Evolutionary conservation across 1,140 invertebrate species (phyloP).

Genomic region (Panagrolaimus sp.): DNA sequence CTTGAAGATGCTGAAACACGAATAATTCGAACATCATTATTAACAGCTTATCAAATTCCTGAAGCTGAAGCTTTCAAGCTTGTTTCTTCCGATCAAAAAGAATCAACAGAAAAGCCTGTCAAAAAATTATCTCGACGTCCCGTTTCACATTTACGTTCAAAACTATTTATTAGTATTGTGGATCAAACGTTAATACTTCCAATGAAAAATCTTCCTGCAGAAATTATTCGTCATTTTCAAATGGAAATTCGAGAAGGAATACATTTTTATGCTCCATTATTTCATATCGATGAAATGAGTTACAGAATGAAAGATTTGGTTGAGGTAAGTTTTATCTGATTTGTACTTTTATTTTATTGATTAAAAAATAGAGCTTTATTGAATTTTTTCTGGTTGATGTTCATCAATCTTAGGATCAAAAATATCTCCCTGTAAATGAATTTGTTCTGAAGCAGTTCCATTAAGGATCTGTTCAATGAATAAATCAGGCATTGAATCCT

Average conservation of each 20-base stretch:
- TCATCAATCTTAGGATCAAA: neutral
- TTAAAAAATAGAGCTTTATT: neutral
- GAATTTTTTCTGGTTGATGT: too few relatives aligned
- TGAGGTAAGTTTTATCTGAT: constrained; percentile 23
- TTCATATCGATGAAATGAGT: constrained; percentile 45
- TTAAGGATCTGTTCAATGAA: neutral
- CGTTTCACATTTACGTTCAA: constrained; percentile 25
- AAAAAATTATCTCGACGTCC: constrained; percentile 19
- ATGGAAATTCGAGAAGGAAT: constrained; percentile 6
- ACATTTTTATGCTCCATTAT: constrained; percentile 37
- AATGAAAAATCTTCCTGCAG: neutral
- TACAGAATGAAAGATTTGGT: constrained; percentile 40
- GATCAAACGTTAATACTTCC: neutral
- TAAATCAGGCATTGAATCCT: constrained; percentile 1
- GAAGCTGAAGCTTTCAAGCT: constrained; percentile 43
- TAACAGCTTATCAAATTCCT: constrained; percentile 38
- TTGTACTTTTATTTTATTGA: neutral
- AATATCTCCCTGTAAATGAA: neutral
- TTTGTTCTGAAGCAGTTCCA: constrained; percentile 7
- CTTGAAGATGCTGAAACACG: constrained; percentile 32
- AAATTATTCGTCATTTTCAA: constrained; percentile 17
- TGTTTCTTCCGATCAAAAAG: constrained; percentile 20
- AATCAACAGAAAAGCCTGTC: neutral
- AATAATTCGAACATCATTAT: constrained; percentile 18
- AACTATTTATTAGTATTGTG: neutral